Base-by-base conservation (phyloP, 2,888 invertebrate species). In the Danaus chrysippus region DNA sequence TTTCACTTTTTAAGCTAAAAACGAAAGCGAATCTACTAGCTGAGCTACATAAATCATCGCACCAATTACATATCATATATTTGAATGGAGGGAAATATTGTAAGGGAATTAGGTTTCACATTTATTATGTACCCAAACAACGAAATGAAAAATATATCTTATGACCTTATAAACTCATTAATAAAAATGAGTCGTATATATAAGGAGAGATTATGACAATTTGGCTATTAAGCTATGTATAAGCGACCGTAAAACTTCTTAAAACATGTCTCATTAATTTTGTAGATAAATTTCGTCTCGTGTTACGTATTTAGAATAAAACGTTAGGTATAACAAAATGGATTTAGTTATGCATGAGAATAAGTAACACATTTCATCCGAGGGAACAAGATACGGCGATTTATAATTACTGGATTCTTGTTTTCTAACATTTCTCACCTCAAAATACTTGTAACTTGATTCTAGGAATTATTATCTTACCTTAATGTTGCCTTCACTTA, bases 391-490 rank as follows among this genome's bases (percentile, higher is more conserved):
- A 49, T 49, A 72, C 57, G 71, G 67, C 46, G 65, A 63, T 70
- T 73, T 70, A 75, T 82, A 86, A 86, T 85, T 86, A 86, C 82
- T 77, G 82, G 80, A 79, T 79, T 77, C 74, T 69, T 73, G 77
- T 78, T 79, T 78, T 76, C 71, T 78, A 77, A 75, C 78, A 76
- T 76, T 77, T 78, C 73, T 77, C 78, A 77, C 79, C 75, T 77
- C 73, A 70, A 74, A 73, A 70, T 67, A 62, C 61, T 61, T 76
- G 82, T 83, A 81, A 82, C 77, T 74, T 80, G 78, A 82, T 87
- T 87, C 88, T 76, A 71, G 71, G 84, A 85, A 85, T 79, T 81
- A 81, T 83, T 83, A 83, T 83, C 84, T 85, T 70, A 80, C 57
- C 62, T 81, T 84, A 84, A 83, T 79, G 82, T 78, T 74, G 63